Conservation (phyloP, 2,888 invertebrate species). For the Diachrysia chrysitis region DNA sequence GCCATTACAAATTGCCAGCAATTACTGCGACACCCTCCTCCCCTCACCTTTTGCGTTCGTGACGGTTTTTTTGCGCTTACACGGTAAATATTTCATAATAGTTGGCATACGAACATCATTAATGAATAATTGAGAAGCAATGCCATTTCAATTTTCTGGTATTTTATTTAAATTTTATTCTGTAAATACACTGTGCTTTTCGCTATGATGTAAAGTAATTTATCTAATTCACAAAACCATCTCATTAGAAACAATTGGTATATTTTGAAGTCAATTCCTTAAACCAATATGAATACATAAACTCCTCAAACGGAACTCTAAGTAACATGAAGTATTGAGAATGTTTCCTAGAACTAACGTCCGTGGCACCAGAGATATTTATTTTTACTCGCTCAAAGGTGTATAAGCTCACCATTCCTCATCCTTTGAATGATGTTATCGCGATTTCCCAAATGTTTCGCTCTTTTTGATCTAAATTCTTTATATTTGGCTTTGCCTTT, state of each 20-base stretch:
- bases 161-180: neutral
- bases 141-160: constrained; percentile 36
- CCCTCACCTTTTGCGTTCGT: constrained; percentile 73
- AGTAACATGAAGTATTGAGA: constrained; percentile 35
- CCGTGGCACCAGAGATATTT: constrained; percentile 74
- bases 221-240: neutral
- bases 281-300: constrained; percentile 22
- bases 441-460: constrained; percentile 84
- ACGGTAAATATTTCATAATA: constrained; percentile 70
- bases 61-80: constrained; percentile 71
- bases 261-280: constrained; percentile 17
- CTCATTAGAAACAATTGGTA: neutral
- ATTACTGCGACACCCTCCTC: constrained; percentile 83
- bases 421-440: constrained; percentile 86
- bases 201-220: too few species aligned
- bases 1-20: constrained; percentile 87
- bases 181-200: neutral
- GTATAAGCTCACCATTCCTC: constrained; percentile 82
- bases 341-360: constrained; percentile 43
- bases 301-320: constrained; percentile 23
- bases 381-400: constrained; percentile 82
- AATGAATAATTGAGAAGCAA: constrained; percentile 61
- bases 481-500: constrained; percentile 81
- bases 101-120: constrained; percentile 65
- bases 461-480: constrained; percentile 86